A percentile compares a stretch with the other conserved stretches of the same genome.
These are phyloP conservation scores for Aphelocoma californica DNA, from an alignment of 2,797 vertebrate genomes.

Conservation along the genomic window DNA sequence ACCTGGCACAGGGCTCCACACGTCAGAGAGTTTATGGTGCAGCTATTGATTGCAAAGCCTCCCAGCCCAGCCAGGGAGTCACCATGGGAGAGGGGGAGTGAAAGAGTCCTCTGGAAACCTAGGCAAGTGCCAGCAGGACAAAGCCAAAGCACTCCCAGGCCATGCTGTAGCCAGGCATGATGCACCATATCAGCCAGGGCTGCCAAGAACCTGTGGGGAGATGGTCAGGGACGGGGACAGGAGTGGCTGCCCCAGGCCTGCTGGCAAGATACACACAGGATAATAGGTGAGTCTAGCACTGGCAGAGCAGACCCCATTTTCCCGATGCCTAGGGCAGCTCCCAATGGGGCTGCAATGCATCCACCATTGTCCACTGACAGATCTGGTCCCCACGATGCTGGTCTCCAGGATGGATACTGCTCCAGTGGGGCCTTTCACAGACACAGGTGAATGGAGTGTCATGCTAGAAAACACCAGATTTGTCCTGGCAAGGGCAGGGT, in stretches of 20 bases:
- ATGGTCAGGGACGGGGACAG: accelerated
- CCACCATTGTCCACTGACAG: not conserved
- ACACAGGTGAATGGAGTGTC: not conserved
- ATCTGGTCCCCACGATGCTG: not conserved
- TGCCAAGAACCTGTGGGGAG: accelerated
- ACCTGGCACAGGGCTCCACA: too few species aligned
- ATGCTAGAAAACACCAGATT: not conserved
- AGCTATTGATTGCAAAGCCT: not conserved
- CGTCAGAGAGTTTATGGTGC: not conserved
- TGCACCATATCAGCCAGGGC: too few species aligned
- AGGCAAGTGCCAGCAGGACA: not conserved
- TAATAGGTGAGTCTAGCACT: not conserved
- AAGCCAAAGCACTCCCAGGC: not conserved
- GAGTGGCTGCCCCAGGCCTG: not conserved
- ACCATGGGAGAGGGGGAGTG: accelerated
- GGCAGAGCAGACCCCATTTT: not conserved
- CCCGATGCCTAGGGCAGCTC: not conserved
- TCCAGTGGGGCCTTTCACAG: not conserved
- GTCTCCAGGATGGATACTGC: not conserved
- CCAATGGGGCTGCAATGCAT: not conserved
- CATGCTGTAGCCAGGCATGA: not conserved
- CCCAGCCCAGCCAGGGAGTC: not conserved
- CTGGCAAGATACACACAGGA: not conserved
- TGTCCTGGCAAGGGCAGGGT: not conserved
- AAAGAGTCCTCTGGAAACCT: not conserved